Evolutionary conservation across 2,113 vertebrate species (phyloP), one percentile per base, ranked within the genome.

Genomic region (Drymodes brunneopygia): DNA sequence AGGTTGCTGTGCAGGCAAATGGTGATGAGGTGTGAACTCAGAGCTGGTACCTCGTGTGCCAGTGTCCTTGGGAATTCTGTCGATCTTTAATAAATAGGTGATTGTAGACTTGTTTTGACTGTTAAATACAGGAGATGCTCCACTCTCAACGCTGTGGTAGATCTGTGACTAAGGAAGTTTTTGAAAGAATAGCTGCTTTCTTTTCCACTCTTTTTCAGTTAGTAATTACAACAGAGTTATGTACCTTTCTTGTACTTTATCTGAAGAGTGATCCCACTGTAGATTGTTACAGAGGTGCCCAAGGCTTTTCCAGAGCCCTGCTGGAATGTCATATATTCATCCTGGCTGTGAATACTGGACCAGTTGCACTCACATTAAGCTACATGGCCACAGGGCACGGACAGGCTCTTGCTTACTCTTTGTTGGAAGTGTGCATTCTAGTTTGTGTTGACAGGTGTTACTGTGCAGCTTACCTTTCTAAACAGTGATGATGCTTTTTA

Each of bases 261-360:
- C 79, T 72, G 69, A 71, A 70, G 73, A 40, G 40, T 28, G 21
- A 89, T 89, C 50, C 35, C 12, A 29, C 8, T 62, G 45, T 40
- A 72, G 66, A 17, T 72, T 60, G 47, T 56, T 81, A 62, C 29
- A 62, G 78, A 75, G 31, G 19, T 45, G 74, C 85, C 85, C 58
- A 82, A 79, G 88, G 85, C 92, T 90, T 90, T 88, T 69, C 57
- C 58, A 2, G 38, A 29, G 27, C 70, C n/a, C 64, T 73, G 31
- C 44, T 95, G 87, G 84, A 93, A 92, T 81, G 84, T 40, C 4
- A 1, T 81, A 7, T 67, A 31, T 77, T 84, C 78, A 84, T 29
- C 57, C 48, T 90, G 66, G 22, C 69, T 87, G 17, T 3, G 2
- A 80, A 31, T 36, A n/a, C 27, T 47, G 13, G 33, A 47, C 72